Percentiles rank a stretch among this genome's conserved stretches.
These are phyloP conservation scores for Clarias batrachus DNA, from an alignment of 2,113 vertebrate genomes.

Conservation along the genomic window DNA sequence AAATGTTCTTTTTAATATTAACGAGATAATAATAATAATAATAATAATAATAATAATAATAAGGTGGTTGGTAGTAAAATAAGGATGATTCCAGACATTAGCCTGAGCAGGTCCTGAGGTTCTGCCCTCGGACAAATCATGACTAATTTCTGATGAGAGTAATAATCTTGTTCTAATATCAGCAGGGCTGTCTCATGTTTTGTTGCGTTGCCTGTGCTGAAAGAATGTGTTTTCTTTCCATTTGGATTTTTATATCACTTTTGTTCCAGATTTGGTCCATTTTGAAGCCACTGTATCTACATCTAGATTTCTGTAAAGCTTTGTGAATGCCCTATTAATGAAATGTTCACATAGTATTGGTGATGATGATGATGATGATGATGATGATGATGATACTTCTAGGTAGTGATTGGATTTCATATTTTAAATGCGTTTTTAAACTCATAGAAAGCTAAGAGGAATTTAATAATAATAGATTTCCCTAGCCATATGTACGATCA, in stretches of 20 bases:
- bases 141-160: neutral
- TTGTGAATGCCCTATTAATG: neutral
- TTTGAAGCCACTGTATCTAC: neutral
- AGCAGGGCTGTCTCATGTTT: neutral
- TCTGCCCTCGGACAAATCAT: neutral
- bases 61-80: neutral
- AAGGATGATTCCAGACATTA: conserved; percentile 4
- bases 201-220: neutral
- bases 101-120: neutral
- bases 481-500: neutral
- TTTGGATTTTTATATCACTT: neutral
- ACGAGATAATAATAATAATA: neutral
- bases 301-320: neutral
- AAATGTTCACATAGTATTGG: neutral
- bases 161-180: neutral
- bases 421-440: neutral
- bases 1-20: neutral
- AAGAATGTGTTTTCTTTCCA: neutral
- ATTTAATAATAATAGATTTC: neutral
- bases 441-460: neutral
- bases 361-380: neutral
- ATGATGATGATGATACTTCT: neutral
- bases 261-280: neutral
- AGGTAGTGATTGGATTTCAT: neutral
- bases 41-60: neutral